Evolutionary conservation across 2,797 vertebrate genomes (phyloP).

Genomic region (Aratinga solstitialis): DNA sequence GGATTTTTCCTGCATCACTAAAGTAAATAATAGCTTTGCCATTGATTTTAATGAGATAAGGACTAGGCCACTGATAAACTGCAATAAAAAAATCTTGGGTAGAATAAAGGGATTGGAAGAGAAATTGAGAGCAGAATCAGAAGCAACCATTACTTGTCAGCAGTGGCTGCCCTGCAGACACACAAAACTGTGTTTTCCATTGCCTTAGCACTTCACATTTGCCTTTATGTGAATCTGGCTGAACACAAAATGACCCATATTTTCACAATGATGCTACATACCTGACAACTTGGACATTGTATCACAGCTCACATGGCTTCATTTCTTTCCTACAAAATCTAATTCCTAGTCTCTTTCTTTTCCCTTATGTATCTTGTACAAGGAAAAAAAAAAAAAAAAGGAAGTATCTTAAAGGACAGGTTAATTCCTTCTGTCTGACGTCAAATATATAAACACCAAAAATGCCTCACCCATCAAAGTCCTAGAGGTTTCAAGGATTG

Average conservation of each 20-base stretch:
- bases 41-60: slow-evolving; percentile 15
- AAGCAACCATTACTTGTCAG: neutral
- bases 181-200: neutral
- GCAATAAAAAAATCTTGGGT: neutral
- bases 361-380: neutral
- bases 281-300: neutral
- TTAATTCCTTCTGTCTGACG: neutral
- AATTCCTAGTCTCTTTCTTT: neutral
- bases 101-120: neutral
- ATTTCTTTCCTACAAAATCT: neutral
- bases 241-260: neutral
- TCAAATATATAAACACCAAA: neutral
- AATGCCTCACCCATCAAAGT: neutral
- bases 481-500: neutral
- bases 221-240: neutral
- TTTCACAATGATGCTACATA: neutral
- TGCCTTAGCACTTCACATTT: neutral
- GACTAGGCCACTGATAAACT: neutral
- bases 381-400: neutral
- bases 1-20: slow-evolving; percentile 5
- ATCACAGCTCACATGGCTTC: neutral
- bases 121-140: neutral
- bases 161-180: neutral
- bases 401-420: neutral
- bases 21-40: slow-evolving; percentile 8